Evolutionary conservation across 2,113 vertebrate species (phyloP).

Genomic region (Austrofundulus limnaeus): DNA sequence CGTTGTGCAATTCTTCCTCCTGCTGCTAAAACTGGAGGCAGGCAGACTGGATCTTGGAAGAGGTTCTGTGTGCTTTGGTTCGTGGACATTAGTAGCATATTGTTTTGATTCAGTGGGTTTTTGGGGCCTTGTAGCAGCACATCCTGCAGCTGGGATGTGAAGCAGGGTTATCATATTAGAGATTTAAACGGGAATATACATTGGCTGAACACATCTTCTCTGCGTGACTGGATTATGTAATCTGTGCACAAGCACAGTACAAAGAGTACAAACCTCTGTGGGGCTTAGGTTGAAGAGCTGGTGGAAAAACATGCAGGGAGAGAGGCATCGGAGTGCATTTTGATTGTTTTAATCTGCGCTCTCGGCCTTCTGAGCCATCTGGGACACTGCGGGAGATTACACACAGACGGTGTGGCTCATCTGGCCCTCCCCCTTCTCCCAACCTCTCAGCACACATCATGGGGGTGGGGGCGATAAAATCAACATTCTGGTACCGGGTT

Average conservation of each 20-base stretch:
- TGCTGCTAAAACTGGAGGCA: neutral
- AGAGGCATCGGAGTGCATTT: slow-evolving; percentile 58
- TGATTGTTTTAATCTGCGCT: slow-evolving; percentile 75
- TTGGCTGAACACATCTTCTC: slow-evolving; percentile 1
- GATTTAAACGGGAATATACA: slow-evolving; percentile 11
- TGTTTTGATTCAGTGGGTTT: neutral
- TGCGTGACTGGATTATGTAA: slow-evolving; percentile 11
- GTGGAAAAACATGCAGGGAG: slow-evolving; percentile 1
- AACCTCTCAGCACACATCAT: slow-evolving; percentile 31
- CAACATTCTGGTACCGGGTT: neutral
- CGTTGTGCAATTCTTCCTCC: neutral
- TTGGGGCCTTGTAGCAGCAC: neutral
- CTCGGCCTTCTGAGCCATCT: slow-evolving; percentile 75
- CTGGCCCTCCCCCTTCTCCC: slow-evolving; percentile 41
- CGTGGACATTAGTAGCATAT: neutral
- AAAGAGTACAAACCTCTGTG: slow-evolving; percentile 17
- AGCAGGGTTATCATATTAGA: neutral
- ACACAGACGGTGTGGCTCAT: slow-evolving; percentile 65
- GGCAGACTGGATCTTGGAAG: neutral
- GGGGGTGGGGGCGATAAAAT: slow-evolving; percentile 22
- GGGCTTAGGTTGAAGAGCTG: neutral
- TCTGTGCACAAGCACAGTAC: slow-evolving; percentile 1
- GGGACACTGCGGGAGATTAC: slow-evolving; percentile 78
- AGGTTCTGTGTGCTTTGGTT: too few species aligned
- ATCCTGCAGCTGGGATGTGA: neutral